phyloP scores from a whole-genome alignment of 1,140 invertebrate species.

The Sinella curviseta region DNA sequence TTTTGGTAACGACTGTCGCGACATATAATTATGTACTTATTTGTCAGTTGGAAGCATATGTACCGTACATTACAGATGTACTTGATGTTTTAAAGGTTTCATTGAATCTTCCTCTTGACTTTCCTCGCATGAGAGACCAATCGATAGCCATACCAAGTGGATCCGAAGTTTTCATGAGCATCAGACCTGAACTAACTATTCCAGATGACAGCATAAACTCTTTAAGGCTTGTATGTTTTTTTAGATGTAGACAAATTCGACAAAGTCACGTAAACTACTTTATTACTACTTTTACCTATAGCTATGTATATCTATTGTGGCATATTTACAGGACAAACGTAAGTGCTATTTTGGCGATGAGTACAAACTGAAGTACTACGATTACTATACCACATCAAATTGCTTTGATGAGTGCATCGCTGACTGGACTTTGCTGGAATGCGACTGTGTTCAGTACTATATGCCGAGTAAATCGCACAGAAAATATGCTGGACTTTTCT shows the following conservation, averaged over 20 bases:
- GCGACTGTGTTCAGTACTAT: constrained; percentile 25
- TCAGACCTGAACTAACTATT: background rate
- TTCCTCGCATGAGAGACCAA: background rate
- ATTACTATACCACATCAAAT: constrained; percentile 42
- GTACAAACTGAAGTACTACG: constrained; percentile 37
- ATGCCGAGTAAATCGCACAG: constrained; percentile 9
- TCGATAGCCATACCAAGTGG: background rate
- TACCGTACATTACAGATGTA: background rate
- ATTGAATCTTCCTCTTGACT: constrained; percentile 2
- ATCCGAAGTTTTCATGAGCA: constrained; percentile 7
- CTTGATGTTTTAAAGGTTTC: background rate
- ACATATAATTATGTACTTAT: constrained; percentile 3
- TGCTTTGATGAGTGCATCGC: constrained; percentile 47
- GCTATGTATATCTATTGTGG: background rate
- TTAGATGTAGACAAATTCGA: background rate
- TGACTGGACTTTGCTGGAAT: constrained; percentile 32
- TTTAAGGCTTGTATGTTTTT: background rate
- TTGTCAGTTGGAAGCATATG: background rate
- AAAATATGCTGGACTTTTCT: too few relatives aligned
- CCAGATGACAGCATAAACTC: background rate
- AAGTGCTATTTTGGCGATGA: constrained; percentile 45
- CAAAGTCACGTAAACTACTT: too few relatives aligned
- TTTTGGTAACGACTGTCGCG: constrained; percentile 69
- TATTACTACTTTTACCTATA: background rate
- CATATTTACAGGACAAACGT: constrained; percentile 35